Conservation (phyloP, 1,140 invertebrate genomes). For the Leptinotarsa lineolata region DNA sequence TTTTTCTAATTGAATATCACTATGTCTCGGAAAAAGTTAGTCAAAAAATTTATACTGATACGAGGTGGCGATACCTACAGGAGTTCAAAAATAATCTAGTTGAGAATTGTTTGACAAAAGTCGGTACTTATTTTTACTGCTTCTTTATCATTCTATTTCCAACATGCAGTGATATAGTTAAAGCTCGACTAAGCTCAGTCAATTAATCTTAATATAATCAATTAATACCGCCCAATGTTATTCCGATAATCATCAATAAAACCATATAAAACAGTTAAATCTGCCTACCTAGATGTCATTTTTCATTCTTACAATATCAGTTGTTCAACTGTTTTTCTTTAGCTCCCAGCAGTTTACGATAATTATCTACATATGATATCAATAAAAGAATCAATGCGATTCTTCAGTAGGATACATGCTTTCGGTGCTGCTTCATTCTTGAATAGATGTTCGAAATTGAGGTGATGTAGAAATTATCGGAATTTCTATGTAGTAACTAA, state of each 20-base stretch:
- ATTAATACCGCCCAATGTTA: not conserved
- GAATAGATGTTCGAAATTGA: constrained; percentile 1
- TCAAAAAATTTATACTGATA: too few species aligned
- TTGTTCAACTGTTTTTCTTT: constrained; percentile 12
- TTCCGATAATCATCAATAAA: constrained; percentile 13
- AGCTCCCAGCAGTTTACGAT: constrained; percentile 20
- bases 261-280: constrained; percentile 7
- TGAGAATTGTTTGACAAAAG: too few species aligned
- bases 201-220: not conserved
- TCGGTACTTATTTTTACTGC: too few species aligned
- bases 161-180: too few species aligned
- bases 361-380: constrained; percentile 32
- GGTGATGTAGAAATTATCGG: not conserved
- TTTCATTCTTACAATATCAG: constrained; percentile 3
- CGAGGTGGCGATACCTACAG: too few species aligned
- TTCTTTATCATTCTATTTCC: too few species aligned
- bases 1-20: too few species aligned
- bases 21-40: too few species aligned
- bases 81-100: too few species aligned
- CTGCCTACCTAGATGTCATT: not conserved
- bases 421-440: not conserved
- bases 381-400: constrained; percentile 24
- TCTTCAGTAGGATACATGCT: constrained; percentile 12
- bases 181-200: not conserved
- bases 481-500: not conserved